These are phyloP conservation scores for Sebastes iracundus DNA, from an alignment of 2,797 vertebrate genomes.

Conservation along the genomic window DNA sequence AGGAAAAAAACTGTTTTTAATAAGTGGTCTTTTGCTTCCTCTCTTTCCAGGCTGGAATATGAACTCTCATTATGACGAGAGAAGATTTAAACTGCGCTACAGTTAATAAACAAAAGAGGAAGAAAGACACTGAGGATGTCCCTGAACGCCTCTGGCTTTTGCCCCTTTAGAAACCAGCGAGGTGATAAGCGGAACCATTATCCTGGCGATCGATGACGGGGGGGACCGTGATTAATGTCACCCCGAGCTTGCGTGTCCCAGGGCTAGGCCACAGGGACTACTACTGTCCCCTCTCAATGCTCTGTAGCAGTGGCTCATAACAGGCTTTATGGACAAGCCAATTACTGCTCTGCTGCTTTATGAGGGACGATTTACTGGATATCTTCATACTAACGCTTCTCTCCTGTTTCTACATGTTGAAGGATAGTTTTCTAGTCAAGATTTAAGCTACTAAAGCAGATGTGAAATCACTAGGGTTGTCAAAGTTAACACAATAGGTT, in stretches of 20 bases:
- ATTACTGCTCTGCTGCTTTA: constrained; percentile 44
- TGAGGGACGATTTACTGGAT: constrained; percentile 16
- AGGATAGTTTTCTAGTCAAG: not conserved
- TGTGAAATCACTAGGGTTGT: not conserved
- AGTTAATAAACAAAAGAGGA: constrained; percentile 45
- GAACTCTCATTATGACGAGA: constrained; percentile 6
- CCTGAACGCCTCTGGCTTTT: constrained; percentile 59
- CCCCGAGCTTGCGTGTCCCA: constrained; percentile 46
- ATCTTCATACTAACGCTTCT: not conserved
- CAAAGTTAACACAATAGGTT: no score
- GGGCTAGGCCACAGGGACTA: constrained; percentile 54
- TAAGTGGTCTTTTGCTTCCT: constrained; percentile 2
- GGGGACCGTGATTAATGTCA: constrained; percentile 76
- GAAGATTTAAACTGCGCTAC: not conserved
- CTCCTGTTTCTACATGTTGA: not conserved
- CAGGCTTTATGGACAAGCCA: constrained; percentile 47
- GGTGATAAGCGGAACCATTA: constrained; percentile 80
- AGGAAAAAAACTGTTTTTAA: constrained; percentile 3
- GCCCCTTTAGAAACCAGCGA: constrained; percentile 58
- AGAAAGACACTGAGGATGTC: constrained; percentile 42
- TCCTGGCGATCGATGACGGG: constrained; percentile 66
- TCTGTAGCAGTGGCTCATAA: constrained; percentile 43
- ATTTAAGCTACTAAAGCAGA: not conserved
- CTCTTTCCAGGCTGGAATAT: not conserved
- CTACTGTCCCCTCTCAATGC: constrained; percentile 38